phyloP scores from a whole-genome alignment of 1,140 invertebrate genomes.

The Pseudoatta argentina region DNA sequence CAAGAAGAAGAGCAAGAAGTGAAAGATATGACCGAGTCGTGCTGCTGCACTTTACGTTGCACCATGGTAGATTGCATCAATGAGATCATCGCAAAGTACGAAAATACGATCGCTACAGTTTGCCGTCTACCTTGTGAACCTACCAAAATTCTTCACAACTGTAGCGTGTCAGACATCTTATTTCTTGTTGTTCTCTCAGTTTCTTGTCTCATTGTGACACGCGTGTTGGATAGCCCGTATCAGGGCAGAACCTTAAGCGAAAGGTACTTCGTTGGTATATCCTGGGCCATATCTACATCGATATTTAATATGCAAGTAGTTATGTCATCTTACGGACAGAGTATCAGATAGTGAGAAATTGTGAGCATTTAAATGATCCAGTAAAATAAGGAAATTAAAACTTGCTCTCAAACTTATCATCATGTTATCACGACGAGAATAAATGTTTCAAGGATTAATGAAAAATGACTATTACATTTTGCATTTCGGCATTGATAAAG shows the following conservation, averaged over 20 bases:
- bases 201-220: slow-evolving; percentile 56
- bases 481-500: not conserved
- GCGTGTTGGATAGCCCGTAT: slow-evolving; percentile 52
- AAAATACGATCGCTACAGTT: slow-evolving; percentile 54
- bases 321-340: not conserved
- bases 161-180: slow-evolving; percentile 48
- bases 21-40: slow-evolving; percentile 35
- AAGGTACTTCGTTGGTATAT: slow-evolving; percentile 31
- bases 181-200: slow-evolving; percentile 42
- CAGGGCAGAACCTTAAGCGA: slow-evolving; percentile 48
- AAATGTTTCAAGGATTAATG: not conserved
- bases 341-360: not conserved
- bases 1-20: slow-evolving; percentile 52
- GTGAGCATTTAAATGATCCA: not conserved
- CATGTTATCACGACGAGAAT: not conserved
- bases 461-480: not conserved
- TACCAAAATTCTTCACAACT: slow-evolving; percentile 52
- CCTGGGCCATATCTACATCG: slow-evolving; percentile 42
- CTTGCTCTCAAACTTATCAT: not conserved
- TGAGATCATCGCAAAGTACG: slow-evolving; percentile 72
- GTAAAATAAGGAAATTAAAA: not conserved
- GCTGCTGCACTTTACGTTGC: slow-evolving; percentile 45
- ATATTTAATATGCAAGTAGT: slow-evolving; percentile 22
- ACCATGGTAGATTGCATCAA: slow-evolving; percentile 72
- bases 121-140: slow-evolving; percentile 64